Conservation (phyloP, 1,140 invertebrate species). For the Zaprionus inermis region DNA sequence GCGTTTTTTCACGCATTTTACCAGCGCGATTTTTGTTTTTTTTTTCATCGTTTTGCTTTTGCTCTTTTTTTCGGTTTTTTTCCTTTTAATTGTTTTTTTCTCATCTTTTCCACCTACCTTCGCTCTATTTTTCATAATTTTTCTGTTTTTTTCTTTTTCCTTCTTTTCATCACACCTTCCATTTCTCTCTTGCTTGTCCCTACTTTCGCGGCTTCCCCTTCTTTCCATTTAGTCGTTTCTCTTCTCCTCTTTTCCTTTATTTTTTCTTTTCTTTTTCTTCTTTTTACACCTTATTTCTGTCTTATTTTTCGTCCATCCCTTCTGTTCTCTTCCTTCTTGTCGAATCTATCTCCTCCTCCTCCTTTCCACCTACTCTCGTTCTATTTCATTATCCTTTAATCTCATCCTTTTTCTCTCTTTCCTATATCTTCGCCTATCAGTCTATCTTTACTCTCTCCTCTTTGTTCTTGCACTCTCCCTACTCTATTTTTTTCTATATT, state of each 20-base stretch:
- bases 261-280: constrained; percentile 24
- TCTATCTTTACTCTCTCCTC: no score
- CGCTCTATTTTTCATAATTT: not conserved
- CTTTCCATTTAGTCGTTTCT: constrained; percentile 34
- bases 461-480: not conserved
- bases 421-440: no score
- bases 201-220: not conserved
- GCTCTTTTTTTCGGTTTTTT: not conserved
- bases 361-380: not conserved
- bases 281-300: constrained; percentile 34
- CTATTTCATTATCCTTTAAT: not conserved
- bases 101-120: constrained; percentile 10
- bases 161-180: constrained; percentile 16
- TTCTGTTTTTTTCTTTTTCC: constrained; percentile 12
- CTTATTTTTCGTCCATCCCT: not conserved
- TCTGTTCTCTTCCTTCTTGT: not conserved
- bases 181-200: not conserved
- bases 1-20: not conserved
- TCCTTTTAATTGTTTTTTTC: constrained; percentile 4
- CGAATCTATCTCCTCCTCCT: not conserved
- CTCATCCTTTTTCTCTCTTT: not conserved
- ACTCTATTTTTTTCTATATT: not conserved
- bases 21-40: no score
- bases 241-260: constrained; percentile 10
- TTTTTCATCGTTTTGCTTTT: not conserved